Evolutionary conservation across 2,888 invertebrate species (phyloP), one percentile per base, ranked within the genome.

Genomic region (Heliothis peltigera): DNA sequence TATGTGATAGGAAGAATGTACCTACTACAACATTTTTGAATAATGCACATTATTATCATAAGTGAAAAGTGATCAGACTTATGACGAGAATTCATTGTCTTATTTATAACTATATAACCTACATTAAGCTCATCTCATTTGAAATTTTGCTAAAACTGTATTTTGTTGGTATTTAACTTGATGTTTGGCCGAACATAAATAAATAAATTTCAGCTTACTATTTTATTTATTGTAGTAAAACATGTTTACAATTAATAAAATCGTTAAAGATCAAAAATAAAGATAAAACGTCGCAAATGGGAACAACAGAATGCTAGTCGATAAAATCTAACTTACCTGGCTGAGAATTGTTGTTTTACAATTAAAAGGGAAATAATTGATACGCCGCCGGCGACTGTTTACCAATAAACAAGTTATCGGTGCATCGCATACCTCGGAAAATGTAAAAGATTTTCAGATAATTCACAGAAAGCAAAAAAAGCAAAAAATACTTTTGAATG

Each of bases 341-440:
- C 57, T 56, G 39, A 56, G 28, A 43, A 4, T 56, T 55, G 39
- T 52, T 43, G 46, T 35, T 55, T 69, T 28, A 39, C 59, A 48
- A 52, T 43, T 44, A 47, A 66, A 43, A 46, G 32, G 46, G 18
- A 39, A 73, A 48, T 52, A 52, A 51, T 19, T 32, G 21, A 28
- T 52, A 8, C 44, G 18, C 19, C 44, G 8, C 18, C 19, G 43
- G 35, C 21, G 39, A 54, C 21, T 28, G 17, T 44, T 67, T 57
- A 73, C 43, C 42, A 17, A 17, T 0, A 21, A 43, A 42, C 8
- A 49, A 51, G 4, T 75, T 59, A 70, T 54, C 69, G 10, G 4
- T 68, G 6, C 32, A 39, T 15, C 8, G 17, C 43, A 57, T 57
- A 39, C 39, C 10, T 53, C 12, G 17, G 0, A 17, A 68, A 64